Conservation (phyloP, 2,113 vertebrate genomes). For the Myocastor coypus region DNA sequence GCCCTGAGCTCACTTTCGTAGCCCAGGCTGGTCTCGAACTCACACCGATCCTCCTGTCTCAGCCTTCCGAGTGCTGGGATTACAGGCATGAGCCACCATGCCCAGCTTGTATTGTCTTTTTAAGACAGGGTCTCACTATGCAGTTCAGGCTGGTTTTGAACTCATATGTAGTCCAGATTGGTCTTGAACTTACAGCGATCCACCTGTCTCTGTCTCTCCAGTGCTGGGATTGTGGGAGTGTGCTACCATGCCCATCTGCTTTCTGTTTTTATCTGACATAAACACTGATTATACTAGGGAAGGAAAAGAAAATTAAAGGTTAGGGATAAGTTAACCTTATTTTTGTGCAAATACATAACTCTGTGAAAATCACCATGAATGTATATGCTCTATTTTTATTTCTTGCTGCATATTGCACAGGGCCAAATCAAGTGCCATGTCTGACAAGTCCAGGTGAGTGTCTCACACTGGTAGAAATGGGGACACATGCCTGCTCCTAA, state of each 20-base stretch:
- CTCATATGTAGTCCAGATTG: too few species aligned
- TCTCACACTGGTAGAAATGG: not conserved
- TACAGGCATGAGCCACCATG: too few species aligned
- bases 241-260: not conserved
- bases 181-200: too few species aligned
- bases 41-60: too few species aligned
- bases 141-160: too few species aligned
- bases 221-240: too few species aligned
- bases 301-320: constrained; percentile 32
- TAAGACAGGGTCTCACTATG: too few species aligned
- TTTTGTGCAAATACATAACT: constrained; percentile 4
- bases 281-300: constrained; percentile 72
- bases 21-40: too few species aligned
- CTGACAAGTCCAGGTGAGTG: not conserved
- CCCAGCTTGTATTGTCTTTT: too few species aligned
- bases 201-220: too few species aligned
- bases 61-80: too few species aligned
- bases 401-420: not conserved
- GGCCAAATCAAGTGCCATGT: not conserved
- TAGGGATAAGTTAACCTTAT: constrained; percentile 17
- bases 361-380: not conserved
- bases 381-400: not conserved
- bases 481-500: not conserved
- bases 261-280: constrained; percentile 11
- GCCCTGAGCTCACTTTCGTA: too few species aligned